A percentile compares a stretch with the other conserved stretches of the same genome.
Conservation (phyloP, 1,140 invertebrate genomes). For the Cyclargus thomasi region DNA sequence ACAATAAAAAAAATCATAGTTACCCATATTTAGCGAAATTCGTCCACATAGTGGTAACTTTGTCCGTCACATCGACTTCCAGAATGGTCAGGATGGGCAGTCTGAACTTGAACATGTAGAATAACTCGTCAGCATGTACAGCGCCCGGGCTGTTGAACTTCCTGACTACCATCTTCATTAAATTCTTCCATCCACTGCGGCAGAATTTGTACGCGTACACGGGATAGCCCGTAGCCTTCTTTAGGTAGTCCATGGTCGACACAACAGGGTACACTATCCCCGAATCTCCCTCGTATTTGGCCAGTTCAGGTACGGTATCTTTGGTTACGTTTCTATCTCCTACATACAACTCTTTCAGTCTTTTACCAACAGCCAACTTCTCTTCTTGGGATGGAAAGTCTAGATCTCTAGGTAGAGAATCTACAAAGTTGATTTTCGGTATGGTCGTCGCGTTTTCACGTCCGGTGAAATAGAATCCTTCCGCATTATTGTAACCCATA, state of each 20-base stretch:
- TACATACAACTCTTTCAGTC: constrained; percentile 43
- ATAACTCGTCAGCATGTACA: constrained; percentile 58
- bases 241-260: constrained; percentile 40
- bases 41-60: constrained; percentile 51
- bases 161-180: constrained; percentile 39
- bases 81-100: constrained; percentile 30
- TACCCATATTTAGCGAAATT: constrained; percentile 59
- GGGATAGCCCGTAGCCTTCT: constrained; percentile 35
- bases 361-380: constrained; percentile 32
- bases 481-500: constrained; percentile 53
- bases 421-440: constrained; percentile 38
- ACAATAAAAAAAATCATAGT: constrained; percentile 17
- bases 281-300: constrained; percentile 48
- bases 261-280: constrained; percentile 47
- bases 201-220: constrained; percentile 44
- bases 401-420: constrained; percentile 49
- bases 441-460: constrained; percentile 59
- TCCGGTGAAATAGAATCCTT: constrained; percentile 54
- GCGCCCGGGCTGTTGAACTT: constrained; percentile 40
- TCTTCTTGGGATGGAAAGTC: constrained; percentile 36
- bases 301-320: constrained; percentile 37
- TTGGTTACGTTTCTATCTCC: constrained; percentile 32
- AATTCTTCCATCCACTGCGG: constrained; percentile 48
- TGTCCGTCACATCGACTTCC: constrained; percentile 41
- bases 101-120: constrained; percentile 55